Evolutionary conservation across 2,113 vertebrate species (phyloP), one percentile per base, ranked within the genome.

Genomic region (Isichthys henryi): DNA sequence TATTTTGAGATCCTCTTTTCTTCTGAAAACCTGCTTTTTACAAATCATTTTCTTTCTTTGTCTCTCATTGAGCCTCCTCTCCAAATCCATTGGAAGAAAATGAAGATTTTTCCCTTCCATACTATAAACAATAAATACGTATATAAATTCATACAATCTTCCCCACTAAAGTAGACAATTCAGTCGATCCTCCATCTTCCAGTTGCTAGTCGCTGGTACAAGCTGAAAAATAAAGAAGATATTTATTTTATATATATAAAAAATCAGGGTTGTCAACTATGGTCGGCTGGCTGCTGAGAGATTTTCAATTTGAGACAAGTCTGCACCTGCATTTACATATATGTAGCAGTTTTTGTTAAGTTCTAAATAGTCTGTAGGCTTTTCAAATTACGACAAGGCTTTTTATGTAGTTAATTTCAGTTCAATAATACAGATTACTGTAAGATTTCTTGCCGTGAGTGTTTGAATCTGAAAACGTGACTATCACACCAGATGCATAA

Each of bases 101-200:
- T 39, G 23, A 62, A 10, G 7, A 27, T 66, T 56, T 58, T 58
- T 17, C 15, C 21, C 48, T 17, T 88, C 10, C 70, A 53, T 7
- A 39, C 8, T 88, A 62, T 88, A 66, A 58, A 88, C 56, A 88
- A 66, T 80, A 89, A 83, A 83, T 53, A 89, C 31, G 83, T 53
- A 89, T 74, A 82, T 83, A 53, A 39, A 82, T 53, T 31, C 45
- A 58, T 43, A 62, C 9, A 35, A 46, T 70, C 15, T 88, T 35
- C 83, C n/a, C 70, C 74, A 89, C 35, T 19, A 56, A 31, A 43
- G 49, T 7, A 77, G 27, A 84, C 21, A 74, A 31, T 52, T 62
- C 45, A 88, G 27, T 27, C 15, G 17, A 52, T 86, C 50, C 27
- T 48, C 49, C 27, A 39, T 23, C 86, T 62, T 39, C 27, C 17